Conservation (phyloP, 2,888 invertebrate species). For the Parnassius smintheus region DNA sequence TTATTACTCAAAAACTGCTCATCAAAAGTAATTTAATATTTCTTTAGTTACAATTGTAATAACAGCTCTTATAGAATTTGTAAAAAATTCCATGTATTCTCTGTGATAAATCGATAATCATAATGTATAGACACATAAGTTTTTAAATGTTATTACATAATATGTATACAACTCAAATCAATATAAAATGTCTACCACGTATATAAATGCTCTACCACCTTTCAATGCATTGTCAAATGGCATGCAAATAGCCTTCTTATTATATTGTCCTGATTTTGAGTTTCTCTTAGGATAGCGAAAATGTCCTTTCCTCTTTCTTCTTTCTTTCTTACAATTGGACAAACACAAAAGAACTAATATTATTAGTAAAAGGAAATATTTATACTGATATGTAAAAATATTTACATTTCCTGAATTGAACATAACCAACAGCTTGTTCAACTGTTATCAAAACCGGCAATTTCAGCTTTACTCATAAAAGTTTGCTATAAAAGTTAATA, state of each 20-base stretch:
- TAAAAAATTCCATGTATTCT: neutral
- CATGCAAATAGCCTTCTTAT: constrained; percentile 39
- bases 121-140: too few relatives aligned
- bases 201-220: constrained; percentile 36
- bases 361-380: neutral
- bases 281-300: neutral
- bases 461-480: too few relatives aligned
- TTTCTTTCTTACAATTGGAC: constrained; percentile 2
- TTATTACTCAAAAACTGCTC: too few relatives aligned
- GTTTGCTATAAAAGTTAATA: too few relatives aligned
- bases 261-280: neutral
- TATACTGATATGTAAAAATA: neutral
- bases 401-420: neutral
- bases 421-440: constrained; percentile 3
- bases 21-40: neutral
- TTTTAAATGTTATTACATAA: too few relatives aligned
- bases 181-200: too few relatives aligned
- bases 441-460: neutral
- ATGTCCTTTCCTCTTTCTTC: neutral
- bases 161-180: too few relatives aligned
- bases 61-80: neutral
- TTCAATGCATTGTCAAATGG: constrained; percentile 42
- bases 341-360: constrained; percentile 2
- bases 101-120: neutral
- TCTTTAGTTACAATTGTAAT: neutral